These are phyloP conservation scores for Parnassius smintheus DNA, from an alignment of 2,888 invertebrate species.

Conservation along the genomic window DNA sequence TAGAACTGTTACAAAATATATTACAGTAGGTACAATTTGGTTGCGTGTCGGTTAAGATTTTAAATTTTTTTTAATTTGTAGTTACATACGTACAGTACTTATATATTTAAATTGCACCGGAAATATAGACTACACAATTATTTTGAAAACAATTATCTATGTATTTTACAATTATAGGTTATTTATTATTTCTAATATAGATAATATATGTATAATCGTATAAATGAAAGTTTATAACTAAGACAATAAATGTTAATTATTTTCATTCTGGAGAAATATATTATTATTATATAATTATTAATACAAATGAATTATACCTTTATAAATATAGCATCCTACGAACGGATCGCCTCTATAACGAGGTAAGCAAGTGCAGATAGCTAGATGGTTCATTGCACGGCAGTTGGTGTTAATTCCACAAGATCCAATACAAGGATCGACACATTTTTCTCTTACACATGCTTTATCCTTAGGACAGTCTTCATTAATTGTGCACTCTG, in stretches of 20 bases:
- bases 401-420: slow-evolving; percentile 87
- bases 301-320: slow-evolving; percentile 44
- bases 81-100: too few species aligned
- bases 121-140: too few species aligned
- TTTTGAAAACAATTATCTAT: too few species aligned
- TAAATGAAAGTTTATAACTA: too few species aligned
- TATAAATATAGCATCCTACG: slow-evolving; percentile 62
- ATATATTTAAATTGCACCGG: too few species aligned
- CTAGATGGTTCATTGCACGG: slow-evolving; percentile 87
- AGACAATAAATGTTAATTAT: background rate
- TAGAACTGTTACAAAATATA: too few species aligned
- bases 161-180: too few species aligned
- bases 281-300: slow-evolving; percentile 11
- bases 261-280: background rate
- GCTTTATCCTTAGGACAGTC: slow-evolving; percentile 87
- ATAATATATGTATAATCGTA: too few species aligned
- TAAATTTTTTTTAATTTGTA: too few species aligned
- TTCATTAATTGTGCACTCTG: slow-evolving; percentile 88
- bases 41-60: too few species aligned
- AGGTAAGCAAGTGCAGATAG: slow-evolving; percentile 86
- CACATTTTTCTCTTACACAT: slow-evolving; percentile 88
- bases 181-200: too few species aligned
- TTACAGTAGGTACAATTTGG: too few species aligned
- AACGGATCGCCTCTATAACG: slow-evolving; percentile 89
- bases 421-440: slow-evolving; percentile 86